phyloP scores from a whole-genome alignment of 2,113 vertebrate species.

The Motacilla alba region DNA sequence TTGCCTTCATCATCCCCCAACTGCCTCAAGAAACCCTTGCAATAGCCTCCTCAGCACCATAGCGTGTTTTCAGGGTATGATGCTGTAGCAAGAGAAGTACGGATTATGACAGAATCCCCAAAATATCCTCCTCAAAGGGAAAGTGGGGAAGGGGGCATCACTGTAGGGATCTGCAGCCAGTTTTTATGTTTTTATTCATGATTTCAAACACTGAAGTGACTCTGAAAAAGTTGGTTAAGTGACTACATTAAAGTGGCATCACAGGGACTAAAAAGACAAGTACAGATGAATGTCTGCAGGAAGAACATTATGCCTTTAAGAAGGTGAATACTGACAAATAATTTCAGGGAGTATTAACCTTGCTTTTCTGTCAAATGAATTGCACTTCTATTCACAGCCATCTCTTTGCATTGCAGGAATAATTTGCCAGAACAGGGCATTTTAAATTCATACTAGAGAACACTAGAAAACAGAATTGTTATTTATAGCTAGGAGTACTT shows the following conservation, averaged over 20 bases:
- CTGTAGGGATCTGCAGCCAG: neutral
- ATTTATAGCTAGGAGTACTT: conserved; percentile 44
- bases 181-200: neutral
- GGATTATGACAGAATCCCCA: neutral
- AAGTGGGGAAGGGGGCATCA: neutral
- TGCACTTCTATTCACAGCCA: neutral
- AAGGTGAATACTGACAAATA: neutral
- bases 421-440: neutral
- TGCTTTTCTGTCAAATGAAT: neutral
- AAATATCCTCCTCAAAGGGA: neutral
- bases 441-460: neutral
- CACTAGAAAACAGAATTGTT: conserved; percentile 32
- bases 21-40: neutral
- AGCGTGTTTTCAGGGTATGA: neutral
- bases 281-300: neutral
- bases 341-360: neutral
- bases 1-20: neutral
- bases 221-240: neutral
- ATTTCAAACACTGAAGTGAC: neutral
- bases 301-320: neutral
- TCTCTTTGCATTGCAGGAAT: neutral
- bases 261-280: neutral
- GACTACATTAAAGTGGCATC: neutral
- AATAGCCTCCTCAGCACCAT: neutral
- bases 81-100: neutral